These are phyloP conservation scores for Chaenocephalus aceratus DNA, from an alignment of 2,113 vertebrate genomes.

Conservation along the genomic window DNA sequence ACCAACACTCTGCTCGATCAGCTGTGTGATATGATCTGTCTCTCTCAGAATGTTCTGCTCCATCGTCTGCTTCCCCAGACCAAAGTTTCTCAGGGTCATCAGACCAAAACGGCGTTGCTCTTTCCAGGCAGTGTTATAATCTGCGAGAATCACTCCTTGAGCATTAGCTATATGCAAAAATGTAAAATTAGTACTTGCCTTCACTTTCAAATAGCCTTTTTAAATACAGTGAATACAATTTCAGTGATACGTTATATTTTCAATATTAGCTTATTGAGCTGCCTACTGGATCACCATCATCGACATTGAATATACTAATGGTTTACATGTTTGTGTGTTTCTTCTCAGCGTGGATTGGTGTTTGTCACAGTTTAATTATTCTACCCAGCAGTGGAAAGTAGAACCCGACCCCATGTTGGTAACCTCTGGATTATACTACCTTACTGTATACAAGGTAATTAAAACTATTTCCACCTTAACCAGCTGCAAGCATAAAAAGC, in stretches of 20 bases:
- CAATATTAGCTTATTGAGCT: background rate
- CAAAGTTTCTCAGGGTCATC: constrained; percentile 82
- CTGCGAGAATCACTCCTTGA: constrained; percentile 70
- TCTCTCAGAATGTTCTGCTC: constrained; percentile 82
- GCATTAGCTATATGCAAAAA: constrained; percentile 25
- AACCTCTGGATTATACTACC: background rate
- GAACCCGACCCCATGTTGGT: background rate
- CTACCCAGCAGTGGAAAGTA: background rate
- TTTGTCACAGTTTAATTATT: background rate
- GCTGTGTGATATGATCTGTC: constrained; percentile 13
- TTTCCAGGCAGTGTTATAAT: constrained; percentile 70
- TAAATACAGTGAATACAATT: background rate
- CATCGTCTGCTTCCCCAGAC: constrained; percentile 86
- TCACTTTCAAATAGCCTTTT: background rate
- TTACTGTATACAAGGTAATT: background rate
- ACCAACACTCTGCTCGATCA: constrained; percentile 55
- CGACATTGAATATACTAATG: background rate
- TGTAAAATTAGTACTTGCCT: background rate
- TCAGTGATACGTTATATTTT: background rate
- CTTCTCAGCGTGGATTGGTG: background rate
- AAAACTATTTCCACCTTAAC: background rate
- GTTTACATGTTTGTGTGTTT: background rate
- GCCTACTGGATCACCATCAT: background rate
- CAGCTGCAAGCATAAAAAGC: background rate
- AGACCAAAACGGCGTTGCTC: constrained; percentile 82